These are phyloP conservation scores for Octodonta nipae DNA, from an alignment of 2,888 invertebrate genomes.

Conservation along the genomic window DNA sequence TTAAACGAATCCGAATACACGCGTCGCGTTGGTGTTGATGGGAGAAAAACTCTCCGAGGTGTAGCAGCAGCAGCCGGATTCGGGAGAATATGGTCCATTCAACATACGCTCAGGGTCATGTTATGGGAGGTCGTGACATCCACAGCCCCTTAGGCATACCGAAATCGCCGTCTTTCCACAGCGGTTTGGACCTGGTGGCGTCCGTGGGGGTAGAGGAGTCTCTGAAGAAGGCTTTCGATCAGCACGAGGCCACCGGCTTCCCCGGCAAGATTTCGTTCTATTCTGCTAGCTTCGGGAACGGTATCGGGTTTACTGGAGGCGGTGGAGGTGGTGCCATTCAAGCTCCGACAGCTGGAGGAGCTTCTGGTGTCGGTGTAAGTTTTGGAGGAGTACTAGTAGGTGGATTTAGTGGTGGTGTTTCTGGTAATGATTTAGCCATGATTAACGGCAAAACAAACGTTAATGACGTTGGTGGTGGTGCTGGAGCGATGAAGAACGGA, in stretches of 20 bases:
- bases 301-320: conserved; percentile 3
- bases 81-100: conserved; percentile 31
- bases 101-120: conserved; percentile 34
- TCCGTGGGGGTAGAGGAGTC: conserved; percentile 38
- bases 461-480: not conserved
- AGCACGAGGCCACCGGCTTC: conserved; percentile 17
- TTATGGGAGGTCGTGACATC: conserved; percentile 31
- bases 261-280: conserved; percentile 12
- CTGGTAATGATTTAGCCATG: no score
- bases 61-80: not conserved
- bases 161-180: conserved; percentile 79
- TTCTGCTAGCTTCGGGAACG: conserved; percentile 7
- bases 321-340: not conserved
- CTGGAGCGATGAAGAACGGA: not conserved
- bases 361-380: conserved; percentile 2
- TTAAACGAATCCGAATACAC: no score
- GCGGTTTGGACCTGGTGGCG: conserved; percentile 69
- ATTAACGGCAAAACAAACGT: no score
- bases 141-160: conserved; percentile 45
- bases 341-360: conserved; percentile 1
- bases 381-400: no score
- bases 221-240: conserved; percentile 34
- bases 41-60: not conserved
- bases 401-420: no score
- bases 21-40: conserved; percentile 5